These are phyloP conservation scores for Corythornis madagascariensis DNA, from an alignment of 2,113 vertebrate species.

Conservation along the genomic window DNA sequence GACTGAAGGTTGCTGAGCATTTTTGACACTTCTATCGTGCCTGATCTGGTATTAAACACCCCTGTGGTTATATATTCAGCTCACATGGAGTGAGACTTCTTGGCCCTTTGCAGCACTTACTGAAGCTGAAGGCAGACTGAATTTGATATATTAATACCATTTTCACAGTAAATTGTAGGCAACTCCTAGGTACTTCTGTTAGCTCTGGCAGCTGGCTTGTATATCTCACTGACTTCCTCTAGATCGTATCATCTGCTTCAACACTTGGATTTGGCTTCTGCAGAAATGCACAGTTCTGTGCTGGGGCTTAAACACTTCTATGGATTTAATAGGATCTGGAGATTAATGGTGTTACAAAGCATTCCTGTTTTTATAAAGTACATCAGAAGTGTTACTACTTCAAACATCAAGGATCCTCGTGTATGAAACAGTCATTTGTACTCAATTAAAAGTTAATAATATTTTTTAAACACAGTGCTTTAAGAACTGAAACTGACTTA, in stretches of 20 bases:
- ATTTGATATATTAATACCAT: neutral
- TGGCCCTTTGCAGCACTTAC: neutral
- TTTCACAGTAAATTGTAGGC: neutral
- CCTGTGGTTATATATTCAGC: neutral
- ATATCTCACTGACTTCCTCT: conserved; percentile 34
- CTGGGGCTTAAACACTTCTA: neutral
- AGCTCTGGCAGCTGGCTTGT: conserved; percentile 17
- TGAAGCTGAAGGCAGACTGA: neutral
- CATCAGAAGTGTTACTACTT: neutral
- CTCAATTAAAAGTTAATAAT: neutral
- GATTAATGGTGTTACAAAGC: neutral
- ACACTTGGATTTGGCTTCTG: neutral
- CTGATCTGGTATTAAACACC: neutral
- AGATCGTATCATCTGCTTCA: neutral
- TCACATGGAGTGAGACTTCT: neutral
- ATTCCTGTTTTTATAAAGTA: neutral
- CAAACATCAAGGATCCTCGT: neutral
- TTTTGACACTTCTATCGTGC: neutral
- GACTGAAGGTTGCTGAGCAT: neutral
- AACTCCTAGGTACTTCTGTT: neutral
- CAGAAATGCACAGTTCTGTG: neutral
- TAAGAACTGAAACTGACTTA: neutral
- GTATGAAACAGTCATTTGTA: neutral
- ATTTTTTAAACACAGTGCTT: neutral
- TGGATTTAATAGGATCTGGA: neutral